Evolutionary conservation across 2,797 vertebrate genomes (phyloP).

Genomic region (Alouatta caraya): DNA sequence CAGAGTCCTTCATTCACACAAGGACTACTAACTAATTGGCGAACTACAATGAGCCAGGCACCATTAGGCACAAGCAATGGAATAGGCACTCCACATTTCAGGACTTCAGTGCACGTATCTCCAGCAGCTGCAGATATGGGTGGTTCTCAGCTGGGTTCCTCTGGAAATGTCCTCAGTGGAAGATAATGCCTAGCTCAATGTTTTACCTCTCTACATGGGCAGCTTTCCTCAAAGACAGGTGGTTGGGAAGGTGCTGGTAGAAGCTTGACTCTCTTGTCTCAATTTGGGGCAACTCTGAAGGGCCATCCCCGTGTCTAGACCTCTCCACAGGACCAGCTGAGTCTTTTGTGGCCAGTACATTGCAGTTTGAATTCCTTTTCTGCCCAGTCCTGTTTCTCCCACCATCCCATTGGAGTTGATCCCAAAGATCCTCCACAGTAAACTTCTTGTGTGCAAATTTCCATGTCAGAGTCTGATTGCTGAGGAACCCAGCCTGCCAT

Average conservation of each 20-base stretch:
- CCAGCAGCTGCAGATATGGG: not conserved
- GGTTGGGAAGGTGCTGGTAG: not conserved
- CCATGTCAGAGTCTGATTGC: not conserved
- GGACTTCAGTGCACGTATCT: accelerated
- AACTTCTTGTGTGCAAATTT: not conserved
- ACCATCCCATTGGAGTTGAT: accelerated
- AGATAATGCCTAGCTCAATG: not conserved
- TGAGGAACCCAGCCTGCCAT: not conserved
- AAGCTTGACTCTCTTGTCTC: not conserved
- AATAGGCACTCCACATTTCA: not conserved
- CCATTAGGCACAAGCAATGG: accelerated
- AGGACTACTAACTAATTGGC: not conserved
- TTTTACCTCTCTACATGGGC: not conserved
- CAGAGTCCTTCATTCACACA: not conserved
- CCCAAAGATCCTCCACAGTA: not conserved
- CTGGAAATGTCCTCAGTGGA: not conserved
- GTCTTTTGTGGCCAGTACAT: not conserved
- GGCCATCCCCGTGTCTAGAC: not conserved
- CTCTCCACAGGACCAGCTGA: not conserved
- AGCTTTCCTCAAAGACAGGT: not conserved
- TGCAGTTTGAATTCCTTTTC: not conserved
- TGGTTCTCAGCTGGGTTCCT: not conserved
- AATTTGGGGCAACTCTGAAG: not conserved
- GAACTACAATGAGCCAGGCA: not conserved
- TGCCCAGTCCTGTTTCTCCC: not conserved